These are phyloP conservation scores for Shargacucullia verbasci DNA, from an alignment of 2,888 invertebrate genomes.

Conservation along the genomic window DNA sequence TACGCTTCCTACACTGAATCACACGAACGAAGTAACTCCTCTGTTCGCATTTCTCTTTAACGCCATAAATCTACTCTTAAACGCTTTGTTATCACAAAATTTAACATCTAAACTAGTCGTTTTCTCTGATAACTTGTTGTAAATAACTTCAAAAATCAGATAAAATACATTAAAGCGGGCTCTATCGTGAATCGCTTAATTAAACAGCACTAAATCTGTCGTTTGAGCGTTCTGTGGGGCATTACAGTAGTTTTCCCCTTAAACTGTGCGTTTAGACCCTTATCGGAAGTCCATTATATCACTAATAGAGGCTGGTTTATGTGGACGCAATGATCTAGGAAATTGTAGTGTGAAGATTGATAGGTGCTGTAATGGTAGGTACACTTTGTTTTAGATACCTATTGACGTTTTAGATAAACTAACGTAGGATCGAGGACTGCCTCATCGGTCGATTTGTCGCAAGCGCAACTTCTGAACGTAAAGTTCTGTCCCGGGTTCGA, in stretches of 20 bases:
- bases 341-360: conserved; percentile 38
- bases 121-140: conserved; percentile 61
- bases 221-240: conserved; percentile 76
- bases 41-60: conserved; percentile 19
- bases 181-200: conserved; percentile 82
- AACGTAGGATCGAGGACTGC: no score
- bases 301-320: conserved; percentile 81
- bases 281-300: conserved; percentile 83
- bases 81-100: conserved; percentile 51
- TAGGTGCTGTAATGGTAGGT: conserved; percentile 4
- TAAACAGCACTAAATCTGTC: conserved; percentile 85
- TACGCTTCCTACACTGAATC: conserved; percentile 13
- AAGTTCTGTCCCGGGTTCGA: no score
- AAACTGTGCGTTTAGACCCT: conserved; percentile 76
- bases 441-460: no score
- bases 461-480: no score
- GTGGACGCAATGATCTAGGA: conserved; percentile 58
- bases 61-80: conserved; percentile 46
- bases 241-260: conserved; percentile 75
- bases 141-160: conserved; percentile 80
- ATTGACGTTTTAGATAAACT: neutral
- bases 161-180: conserved; percentile 69
- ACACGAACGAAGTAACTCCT: neutral
- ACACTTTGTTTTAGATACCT: neutral
- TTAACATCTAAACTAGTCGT: conserved; percentile 52